Evolutionary conservation across 2,797 vertebrate species (phyloP), one percentile per base, ranked within the genome.

Genomic region (Chrosomus eos): DNA sequence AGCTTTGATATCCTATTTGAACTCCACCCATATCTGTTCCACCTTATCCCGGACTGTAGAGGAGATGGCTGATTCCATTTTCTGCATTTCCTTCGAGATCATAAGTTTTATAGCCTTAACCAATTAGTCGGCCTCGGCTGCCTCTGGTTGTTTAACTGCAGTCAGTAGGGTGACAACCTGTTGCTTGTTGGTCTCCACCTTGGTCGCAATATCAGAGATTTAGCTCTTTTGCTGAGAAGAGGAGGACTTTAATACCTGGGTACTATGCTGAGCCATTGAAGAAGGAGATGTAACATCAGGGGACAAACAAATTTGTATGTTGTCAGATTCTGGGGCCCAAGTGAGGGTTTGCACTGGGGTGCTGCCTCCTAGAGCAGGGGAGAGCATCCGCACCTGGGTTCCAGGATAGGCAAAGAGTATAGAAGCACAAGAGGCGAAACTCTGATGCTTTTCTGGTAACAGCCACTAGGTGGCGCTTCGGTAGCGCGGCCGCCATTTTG

Each of bases 121-220:
- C 70, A 73, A 10, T 18, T 73, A 14, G 70, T 45, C 26, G 0
- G 70, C 1, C 16, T 73, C 14, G 0, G 23, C n/a, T 72, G 14
- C n/a, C 14, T 72, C 70, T 73, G 31, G 70, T 48, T 48, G 70
- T 73, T 73, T 73, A 18, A 16, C 7, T 48, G 43, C n/a, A 48
- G 43, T 73, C 43, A 73, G 16, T 48, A 73, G 16, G 26, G n/a
- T 73, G 70, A 73, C 6, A 73, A 31, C 70, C 43, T 73, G n/a
- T 48, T 45, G 43, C 16, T 72, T 72, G 70, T 48, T 72, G 70
- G 40, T 16, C 40, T 48, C n/a, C 43, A 73, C 70, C n/a, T 73
- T 48, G 1, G 43, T 7, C 3, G n/a, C 16, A 73, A 72, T n/a
- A 26, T 45, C 13, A 0, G 1, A 1, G 5, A 72, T 45, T n/a